phyloP scores from a whole-genome alignment of 2,888 invertebrate species.

The Erebia aethiops region DNA sequence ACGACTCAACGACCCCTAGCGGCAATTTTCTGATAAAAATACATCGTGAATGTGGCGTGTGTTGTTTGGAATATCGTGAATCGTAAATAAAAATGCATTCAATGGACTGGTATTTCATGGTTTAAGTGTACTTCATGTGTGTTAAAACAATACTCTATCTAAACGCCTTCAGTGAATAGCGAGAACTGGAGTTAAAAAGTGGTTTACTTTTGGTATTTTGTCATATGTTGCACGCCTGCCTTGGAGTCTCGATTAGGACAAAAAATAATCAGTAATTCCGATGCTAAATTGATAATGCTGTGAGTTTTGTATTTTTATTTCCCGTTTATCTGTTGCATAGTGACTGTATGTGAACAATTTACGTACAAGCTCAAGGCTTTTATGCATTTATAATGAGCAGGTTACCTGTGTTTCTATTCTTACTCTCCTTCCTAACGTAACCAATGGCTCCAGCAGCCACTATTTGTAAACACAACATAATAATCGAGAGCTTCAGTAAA shows the following conservation, averaged over 20 bases:
- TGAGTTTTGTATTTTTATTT: constrained; percentile 64
- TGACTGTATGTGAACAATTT: constrained; percentile 37
- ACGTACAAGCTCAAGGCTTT: constrained; percentile 36
- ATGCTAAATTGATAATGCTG: constrained; percentile 79
- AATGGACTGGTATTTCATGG: constrained; percentile 59
- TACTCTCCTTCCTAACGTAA: constrained; percentile 40
- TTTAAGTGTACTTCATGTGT: constrained; percentile 60
- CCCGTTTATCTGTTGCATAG: constrained; percentile 39
- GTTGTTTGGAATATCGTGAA: constrained; percentile 80
- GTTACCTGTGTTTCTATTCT: constrained; percentile 55
- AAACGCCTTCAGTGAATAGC: constrained; percentile 51
- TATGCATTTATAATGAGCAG: constrained; percentile 56
- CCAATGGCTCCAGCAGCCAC: constrained; percentile 39
- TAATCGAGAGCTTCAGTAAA: constrained; percentile 25
- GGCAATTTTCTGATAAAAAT: constrained; percentile 67
- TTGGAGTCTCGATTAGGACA: constrained; percentile 78
- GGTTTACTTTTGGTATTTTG: constrained; percentile 71
- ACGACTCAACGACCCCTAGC: constrained; percentile 61
- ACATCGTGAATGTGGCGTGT: constrained; percentile 83
- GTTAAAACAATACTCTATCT: constrained; percentile 54
- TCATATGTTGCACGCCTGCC: constrained; percentile 81
- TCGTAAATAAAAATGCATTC: constrained; percentile 81
- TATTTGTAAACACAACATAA: constrained; percentile 38
- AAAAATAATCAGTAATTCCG: constrained; percentile 77
- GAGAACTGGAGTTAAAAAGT: constrained; percentile 54